Percentiles rank a stretch among this genome's conserved stretches.
Conservation (phyloP, 2,797 vertebrate species). For the Tiaroga cobitis region DNA sequence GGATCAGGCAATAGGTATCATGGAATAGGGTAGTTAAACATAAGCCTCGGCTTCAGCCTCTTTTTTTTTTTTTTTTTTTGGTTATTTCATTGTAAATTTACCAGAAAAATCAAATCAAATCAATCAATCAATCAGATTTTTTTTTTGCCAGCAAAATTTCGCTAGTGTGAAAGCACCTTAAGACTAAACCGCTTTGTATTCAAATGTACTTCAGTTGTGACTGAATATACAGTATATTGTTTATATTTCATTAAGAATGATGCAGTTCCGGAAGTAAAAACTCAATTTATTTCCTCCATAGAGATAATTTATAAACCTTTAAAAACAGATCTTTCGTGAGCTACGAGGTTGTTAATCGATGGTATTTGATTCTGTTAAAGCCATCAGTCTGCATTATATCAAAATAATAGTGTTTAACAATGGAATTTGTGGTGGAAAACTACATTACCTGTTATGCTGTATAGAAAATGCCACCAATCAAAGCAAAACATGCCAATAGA, state of each 20-base stretch:
- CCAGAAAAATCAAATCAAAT: too few relatives aligned
- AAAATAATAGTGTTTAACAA: too few relatives aligned
- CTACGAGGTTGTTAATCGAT: background rate
- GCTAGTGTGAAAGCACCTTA: background rate
- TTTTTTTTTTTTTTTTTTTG: too few relatives aligned
- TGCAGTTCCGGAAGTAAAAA: background rate
- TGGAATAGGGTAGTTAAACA: too few relatives aligned
- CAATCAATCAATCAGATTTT: too few relatives aligned
- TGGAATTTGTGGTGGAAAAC: background rate
- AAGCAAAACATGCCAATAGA: background rate
- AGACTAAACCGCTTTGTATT: background rate
- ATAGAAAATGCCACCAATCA: background rate
- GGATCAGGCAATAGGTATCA: too few relatives aligned
- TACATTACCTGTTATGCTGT: background rate
- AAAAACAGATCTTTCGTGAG: background rate
- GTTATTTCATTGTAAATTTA: too few relatives aligned
- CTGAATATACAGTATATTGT: background rate
- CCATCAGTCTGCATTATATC: background rate
- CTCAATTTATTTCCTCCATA: background rate
- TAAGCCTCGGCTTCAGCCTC: too few relatives aligned
- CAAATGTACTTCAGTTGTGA: background rate
- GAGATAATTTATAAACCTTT: background rate
- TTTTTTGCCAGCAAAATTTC: background rate
- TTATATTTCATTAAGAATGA: background rate
- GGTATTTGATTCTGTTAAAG: background rate